Evolutionary conservation across 1,140 invertebrate species (phyloP), one percentile per base, ranked within the genome.

Genomic region (Caerostris extrusa): DNA sequence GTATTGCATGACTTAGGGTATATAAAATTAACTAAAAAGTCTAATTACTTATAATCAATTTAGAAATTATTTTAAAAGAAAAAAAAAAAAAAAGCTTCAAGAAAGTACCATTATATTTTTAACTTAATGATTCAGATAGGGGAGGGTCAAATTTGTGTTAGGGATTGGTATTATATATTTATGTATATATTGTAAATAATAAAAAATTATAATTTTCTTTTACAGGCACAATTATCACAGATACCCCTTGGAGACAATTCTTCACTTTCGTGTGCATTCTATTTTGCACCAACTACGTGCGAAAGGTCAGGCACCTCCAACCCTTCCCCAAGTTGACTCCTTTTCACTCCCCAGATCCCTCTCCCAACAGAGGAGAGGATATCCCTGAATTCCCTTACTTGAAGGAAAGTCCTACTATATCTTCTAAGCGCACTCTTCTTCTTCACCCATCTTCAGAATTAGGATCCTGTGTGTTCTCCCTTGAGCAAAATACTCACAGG

Each of bases 191-290:
- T 34, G 34, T 34, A 34, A 34, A 34, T 34, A 34, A 34, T 34
- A 34, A 34, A 34, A 34, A 34, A 34, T 81, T 53, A 19, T 95
- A 96, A 95, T 85, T 12, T 88, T 88, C 60, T 88, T 95, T 95
- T 96, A 86, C 97, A 98, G 98, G 95, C 98, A 98, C 96, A 98
- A 98, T 95, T 99, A 97, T 95, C 98, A 98, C n/a, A 97, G 98
- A 5, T 99, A 99, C 96, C 97, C 98, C 2, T 96, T 99, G 88
- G 98, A 99, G 95, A 98, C 98, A 1, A 97, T 98, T 85, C 96
- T 99, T 53, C 98, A 99, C 96, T 99, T 99, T 96, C 97, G 98
- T 95, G 98, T 99, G 94, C 98, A 99, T 95, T 97, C 98, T 2
- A 97, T 97, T 90, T 95, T 98, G 8, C 96, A 97, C 95, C 97